Evolutionary conservation across 35 echinoderm and acorn worm species (phyloP), one percentile per base, ranked within the genome.

Genomic region (Lytechinus pictus): DNA sequence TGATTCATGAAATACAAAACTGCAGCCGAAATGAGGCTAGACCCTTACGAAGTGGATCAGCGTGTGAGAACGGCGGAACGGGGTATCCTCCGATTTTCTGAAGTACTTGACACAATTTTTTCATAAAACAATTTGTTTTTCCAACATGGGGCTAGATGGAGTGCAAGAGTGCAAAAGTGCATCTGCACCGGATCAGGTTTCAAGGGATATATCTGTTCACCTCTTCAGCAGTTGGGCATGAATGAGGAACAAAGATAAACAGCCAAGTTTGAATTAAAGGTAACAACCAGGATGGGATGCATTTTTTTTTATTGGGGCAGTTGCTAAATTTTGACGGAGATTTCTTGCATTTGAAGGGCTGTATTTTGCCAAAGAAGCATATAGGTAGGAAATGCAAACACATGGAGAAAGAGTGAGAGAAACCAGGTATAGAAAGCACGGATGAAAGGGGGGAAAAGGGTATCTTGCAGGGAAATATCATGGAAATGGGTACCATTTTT

Each of bases 1-100:
- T 79, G 66, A 79, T 79, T 79, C 66, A 79, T 79, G 66, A 79
- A 79, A 79, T 24, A 79, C 66, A 79, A 79, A 24, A 79, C 66
- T 44, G 66, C 12, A 79, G 66, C 66, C n/a, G 66, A 79, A 79
- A 79, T 79, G 8, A 24, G 66, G 66, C 66, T 79, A 79, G 12
- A 79, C 66, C 66, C 19, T 24, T 79, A 79, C 21, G 4, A 79
- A 79, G 66, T 79, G 21, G 66, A 79, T 19, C 66, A 79, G 66
- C 19, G 19, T 79, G 66, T 79, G 66, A 79, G 66, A 79, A n/a
- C 19, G 66, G 19, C n/a, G 21, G 8, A 79, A 79, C 21, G 19
- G n/a, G 19, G 66, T 79, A 79, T 79, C 66, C 66, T 79, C 19
- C 19, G 66, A 5, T 79, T 79, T 79, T 24, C 66, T 79, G 66